Evolutionary conservation across 2,888 invertebrate genomes (phyloP).

Genomic region (Syrista parreyssii): DNA sequence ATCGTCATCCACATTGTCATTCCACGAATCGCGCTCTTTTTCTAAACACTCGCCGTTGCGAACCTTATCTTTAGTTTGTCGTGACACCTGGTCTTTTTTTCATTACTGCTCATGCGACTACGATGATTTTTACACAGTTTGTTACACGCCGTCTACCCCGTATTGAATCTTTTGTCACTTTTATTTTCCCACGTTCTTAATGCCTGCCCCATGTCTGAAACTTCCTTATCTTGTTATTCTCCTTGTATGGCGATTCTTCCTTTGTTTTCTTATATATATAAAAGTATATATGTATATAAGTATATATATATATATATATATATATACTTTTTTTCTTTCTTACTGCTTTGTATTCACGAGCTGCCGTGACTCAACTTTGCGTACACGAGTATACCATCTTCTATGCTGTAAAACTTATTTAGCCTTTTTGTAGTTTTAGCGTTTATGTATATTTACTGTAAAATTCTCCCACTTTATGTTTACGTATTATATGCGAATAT

Average conservation of each 20-base stretch:
- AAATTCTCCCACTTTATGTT: conserved; percentile 42
- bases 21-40: conserved; percentile 9
- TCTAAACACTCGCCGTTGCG: too few species aligned
- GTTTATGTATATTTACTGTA: conserved; percentile 55
- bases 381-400: conserved; percentile 7
- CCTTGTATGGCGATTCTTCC: conserved; percentile 8
- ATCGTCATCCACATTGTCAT: conserved; percentile 18
- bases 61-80: too few species aligned
- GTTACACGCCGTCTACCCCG: too few species aligned
- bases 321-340: conserved; percentile 23
- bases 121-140: too few species aligned
- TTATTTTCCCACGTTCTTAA: too few species aligned
- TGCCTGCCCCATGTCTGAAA: not conserved
- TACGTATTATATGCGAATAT: conserved; percentile 14
- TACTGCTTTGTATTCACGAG: conserved; percentile 37
- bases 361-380: too few species aligned
- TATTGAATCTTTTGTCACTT: too few species aligned
- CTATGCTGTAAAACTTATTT: conserved; percentile 17
- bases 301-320: conserved; percentile 18
- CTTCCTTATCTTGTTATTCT: conserved; percentile 4
- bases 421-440: conserved; percentile 18
- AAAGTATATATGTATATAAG: conserved; percentile 16
- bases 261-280: conserved; percentile 12
- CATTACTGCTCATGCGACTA: too few species aligned
- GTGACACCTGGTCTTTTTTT: too few species aligned